Conservation (phyloP, 2,113 vertebrate species). For the Neotoma lepida region DNA sequence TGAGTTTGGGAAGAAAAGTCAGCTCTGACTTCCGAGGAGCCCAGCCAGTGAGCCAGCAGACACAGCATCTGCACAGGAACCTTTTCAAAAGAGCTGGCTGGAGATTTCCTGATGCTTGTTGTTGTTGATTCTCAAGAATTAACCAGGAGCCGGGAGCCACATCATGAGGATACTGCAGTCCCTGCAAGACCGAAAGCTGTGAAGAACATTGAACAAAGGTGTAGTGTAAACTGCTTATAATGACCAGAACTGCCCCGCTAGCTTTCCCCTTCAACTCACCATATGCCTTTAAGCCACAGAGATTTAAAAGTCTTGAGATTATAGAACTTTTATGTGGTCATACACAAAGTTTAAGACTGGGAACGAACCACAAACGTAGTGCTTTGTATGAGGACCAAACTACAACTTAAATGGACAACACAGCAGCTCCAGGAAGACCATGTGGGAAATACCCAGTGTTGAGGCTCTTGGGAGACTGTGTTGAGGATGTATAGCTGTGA, state of each 20-base stretch:
- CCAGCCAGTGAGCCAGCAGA: conserved; percentile 51
- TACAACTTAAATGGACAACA: conserved; percentile 83
- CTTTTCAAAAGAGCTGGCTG: conserved; percentile 78
- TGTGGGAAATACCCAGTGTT: conserved; percentile 82
- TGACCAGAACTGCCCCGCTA: conserved; percentile 83
- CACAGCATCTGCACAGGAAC: conserved; percentile 74
- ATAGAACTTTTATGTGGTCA: conserved; percentile 87
- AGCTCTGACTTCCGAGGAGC: background rate
- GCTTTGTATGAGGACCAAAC: conserved; percentile 82
- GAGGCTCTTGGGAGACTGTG: conserved; percentile 78
- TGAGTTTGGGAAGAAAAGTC: background rate
- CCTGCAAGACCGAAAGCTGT: conserved; percentile 80
- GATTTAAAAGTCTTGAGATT: conserved; percentile 85
- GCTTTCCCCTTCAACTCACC: conserved; percentile 85
- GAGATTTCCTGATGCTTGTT: conserved; percentile 75
- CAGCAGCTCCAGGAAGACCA: conserved; percentile 80
- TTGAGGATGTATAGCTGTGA: conserved; percentile 69
- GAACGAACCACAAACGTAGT: conserved; percentile 84
- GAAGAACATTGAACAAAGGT: conserved; percentile 84
- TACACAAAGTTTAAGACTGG: conserved; percentile 85
- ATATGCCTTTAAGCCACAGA: conserved; percentile 82
- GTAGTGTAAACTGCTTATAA: conserved; percentile 88
- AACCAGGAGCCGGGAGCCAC: conserved; percentile 81
- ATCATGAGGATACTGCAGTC: conserved; percentile 78
- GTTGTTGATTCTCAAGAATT: conserved; percentile 79